Evolutionary conservation across 2,113 vertebrate species (phyloP), one percentile per base, ranked within the genome.

Genomic region (Hoplias malabaricus): DNA sequence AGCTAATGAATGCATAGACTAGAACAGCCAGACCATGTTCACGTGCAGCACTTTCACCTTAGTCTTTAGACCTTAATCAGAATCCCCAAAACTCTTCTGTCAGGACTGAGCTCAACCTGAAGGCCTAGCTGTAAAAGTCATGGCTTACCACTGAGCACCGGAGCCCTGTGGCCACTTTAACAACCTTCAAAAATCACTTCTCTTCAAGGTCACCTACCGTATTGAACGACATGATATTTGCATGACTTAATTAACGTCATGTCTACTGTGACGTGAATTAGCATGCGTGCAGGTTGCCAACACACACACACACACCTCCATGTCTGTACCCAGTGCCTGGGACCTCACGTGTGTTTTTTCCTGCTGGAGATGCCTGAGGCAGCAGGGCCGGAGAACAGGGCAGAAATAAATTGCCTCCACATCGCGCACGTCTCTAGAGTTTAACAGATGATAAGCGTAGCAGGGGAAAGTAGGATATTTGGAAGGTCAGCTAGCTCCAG

Each of bases 391-490:
- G 75, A 71, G 84, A 85, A 79, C 73, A 79, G 73, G 83, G 81
- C 74, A 78, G 84, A 84, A 87, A 84, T 88, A 88, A 88, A 89
- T 86, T 87, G 82, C 83, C 82, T 84, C 79, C 77, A 84, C 83
- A 81, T 85, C 84, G 70, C 21, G 12, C 40, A 36, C 31, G 69
- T 86, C 89, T 85, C 87, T 77, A 81, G 87, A 86, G 83, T 75
- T 80, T 83, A 83, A 80, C 57, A 82, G 83, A 77, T 84, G 82
- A 87, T 84, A 83, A 83, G 75, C 48, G 11, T 69, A 74, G 83
- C 75, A 73, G 70, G 79, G 81, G 86, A 87, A 48, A 57, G 23
- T 10, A 36, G 48, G 53, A 80, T 53, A 53, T 21, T 53, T 62
- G 78, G 85, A 84, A 88, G 85, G 83, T 86, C 80, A 83, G 73